Conservation (phyloP, 2,797 vertebrate species). For the Yasuhikotakia modesta region DNA sequence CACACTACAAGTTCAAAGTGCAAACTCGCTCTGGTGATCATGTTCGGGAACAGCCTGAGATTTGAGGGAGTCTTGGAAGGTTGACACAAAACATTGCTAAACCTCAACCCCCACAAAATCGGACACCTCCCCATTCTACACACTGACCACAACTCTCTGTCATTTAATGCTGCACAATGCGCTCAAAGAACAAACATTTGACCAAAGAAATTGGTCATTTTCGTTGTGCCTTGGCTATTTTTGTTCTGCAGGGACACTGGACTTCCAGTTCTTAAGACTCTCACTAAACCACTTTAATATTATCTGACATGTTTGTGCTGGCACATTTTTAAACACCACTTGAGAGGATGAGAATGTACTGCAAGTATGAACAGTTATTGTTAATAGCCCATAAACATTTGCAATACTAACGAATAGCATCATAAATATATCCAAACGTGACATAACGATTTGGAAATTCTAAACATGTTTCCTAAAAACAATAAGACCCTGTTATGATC, state of each 20-base stretch:
- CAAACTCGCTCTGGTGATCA: conserved; percentile 51
- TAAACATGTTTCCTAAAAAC: not conserved
- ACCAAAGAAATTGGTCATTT: conserved; percentile 5
- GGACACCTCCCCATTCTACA: not conserved
- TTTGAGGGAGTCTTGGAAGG: conserved; percentile 47
- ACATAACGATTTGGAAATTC: not conserved
- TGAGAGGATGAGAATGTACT: conserved; percentile 22
- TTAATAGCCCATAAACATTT: conserved; percentile 22
- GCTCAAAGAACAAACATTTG: conserved; percentile 1
- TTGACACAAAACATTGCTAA: not conserved
- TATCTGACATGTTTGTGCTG: conserved; percentile 51
- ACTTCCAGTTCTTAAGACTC: conserved; percentile 29
- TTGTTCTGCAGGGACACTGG: conserved; percentile 37
- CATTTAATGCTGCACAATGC: conserved; percentile 32
- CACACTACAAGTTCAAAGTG: conserved; percentile 61
- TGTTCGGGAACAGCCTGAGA: conserved; percentile 33
- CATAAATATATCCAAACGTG: conserved; percentile 22
- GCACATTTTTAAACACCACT: conserved; percentile 28
- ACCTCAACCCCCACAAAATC: not conserved
- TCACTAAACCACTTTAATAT: conserved; percentile 56
- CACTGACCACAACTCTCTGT: conserved; percentile 16
- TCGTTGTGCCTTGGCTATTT: conserved; percentile 22
- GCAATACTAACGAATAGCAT: not conserved
- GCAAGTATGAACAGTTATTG: conserved; percentile 13
- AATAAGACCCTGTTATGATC: not conserved